These are phyloP conservation scores for Zygogramma bicolorata DNA, from an alignment of 2,888 invertebrate genomes.

Conservation along the genomic window DNA sequence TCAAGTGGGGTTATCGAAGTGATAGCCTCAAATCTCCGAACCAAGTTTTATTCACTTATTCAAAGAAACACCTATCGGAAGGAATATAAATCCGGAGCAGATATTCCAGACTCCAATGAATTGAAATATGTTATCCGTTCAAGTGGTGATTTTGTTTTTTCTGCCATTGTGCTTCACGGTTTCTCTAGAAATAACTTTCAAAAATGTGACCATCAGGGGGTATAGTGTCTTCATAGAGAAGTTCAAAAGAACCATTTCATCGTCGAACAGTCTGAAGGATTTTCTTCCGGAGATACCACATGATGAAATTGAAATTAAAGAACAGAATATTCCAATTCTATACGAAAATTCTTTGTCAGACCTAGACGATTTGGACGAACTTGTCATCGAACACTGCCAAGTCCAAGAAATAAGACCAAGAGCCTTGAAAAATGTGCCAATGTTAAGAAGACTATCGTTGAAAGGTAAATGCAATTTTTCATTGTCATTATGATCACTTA, in stretches of 20 bases:
- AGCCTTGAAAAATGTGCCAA: slow-evolving; percentile 47
- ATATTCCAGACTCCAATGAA: not conserved
- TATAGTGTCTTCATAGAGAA: slow-evolving; percentile 52
- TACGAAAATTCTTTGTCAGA: slow-evolving; percentile 49
- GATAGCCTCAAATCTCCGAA: not conserved
- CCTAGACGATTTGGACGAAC: slow-evolving; percentile 52
- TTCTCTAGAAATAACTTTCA: slow-evolving; percentile 47
- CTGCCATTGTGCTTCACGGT: slow-evolving; percentile 32
- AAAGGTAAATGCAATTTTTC: slow-evolving; percentile 38
- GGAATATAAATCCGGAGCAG: not conserved
- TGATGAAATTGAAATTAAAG: slow-evolving; percentile 52
- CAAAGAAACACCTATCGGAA: not conserved
- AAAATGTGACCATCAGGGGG: slow-evolving; percentile 52
- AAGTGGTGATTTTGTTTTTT: slow-evolving; percentile 19
- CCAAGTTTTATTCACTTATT: not conserved
- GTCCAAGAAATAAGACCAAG: slow-evolving; percentile 50
- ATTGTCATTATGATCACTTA: no score
- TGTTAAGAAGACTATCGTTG: slow-evolving; percentile 43
- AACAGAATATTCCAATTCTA: slow-evolving; percentile 52
- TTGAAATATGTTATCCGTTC: slow-evolving; percentile 12
- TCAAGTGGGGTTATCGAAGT: not conserved
- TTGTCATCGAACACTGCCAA: slow-evolving; percentile 46
- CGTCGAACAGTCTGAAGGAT: slow-evolving; percentile 49
- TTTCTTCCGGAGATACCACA: slow-evolving; percentile 47
- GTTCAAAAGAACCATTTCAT: slow-evolving; percentile 49